Evolutionary conservation across 2,797 vertebrate species (phyloP).

Genomic region (Pogoniulus pusillus): DNA sequence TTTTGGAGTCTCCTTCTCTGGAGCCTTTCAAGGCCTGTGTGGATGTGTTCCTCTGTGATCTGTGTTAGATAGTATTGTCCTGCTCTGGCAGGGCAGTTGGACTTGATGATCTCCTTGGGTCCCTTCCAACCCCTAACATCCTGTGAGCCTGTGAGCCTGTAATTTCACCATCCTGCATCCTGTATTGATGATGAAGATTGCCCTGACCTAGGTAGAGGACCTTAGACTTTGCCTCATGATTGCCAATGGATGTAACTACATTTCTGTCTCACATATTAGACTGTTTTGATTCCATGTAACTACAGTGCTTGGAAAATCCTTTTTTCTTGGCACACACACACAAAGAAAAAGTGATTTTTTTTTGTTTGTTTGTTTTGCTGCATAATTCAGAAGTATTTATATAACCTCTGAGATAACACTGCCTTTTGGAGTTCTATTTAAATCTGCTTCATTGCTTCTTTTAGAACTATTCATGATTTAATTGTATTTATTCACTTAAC

Average conservation of each 20-base stretch:
- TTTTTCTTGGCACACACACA: not conserved
- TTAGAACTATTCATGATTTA: conserved; percentile 59
- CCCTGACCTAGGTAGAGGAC: too few relatives aligned
- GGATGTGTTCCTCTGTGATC: too few relatives aligned
- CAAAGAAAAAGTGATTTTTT: not conserved
- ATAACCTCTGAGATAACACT: not conserved
- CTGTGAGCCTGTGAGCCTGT: too few relatives aligned
- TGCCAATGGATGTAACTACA: not conserved
- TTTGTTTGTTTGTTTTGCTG: not conserved
- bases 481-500: conserved; percentile 68
- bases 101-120: too few relatives aligned
- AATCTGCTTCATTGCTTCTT: conserved; percentile 52
- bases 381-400: conserved; percentile 21
- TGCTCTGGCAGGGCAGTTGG: too few relatives aligned
- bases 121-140: too few relatives aligned
- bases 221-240: not conserved
- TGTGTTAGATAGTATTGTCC: too few relatives aligned
- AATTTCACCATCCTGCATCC: too few relatives aligned
- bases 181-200: too few relatives aligned
- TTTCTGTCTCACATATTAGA: not conserved
- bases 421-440: conserved; percentile 35
- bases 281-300: not conserved
- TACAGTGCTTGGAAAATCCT: not conserved
- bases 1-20: too few relatives aligned
- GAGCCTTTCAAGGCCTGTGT: too few relatives aligned